Evolutionary conservation across 2,888 invertebrate genomes (phyloP).

Genomic region (Agonopterix arenella): DNA sequence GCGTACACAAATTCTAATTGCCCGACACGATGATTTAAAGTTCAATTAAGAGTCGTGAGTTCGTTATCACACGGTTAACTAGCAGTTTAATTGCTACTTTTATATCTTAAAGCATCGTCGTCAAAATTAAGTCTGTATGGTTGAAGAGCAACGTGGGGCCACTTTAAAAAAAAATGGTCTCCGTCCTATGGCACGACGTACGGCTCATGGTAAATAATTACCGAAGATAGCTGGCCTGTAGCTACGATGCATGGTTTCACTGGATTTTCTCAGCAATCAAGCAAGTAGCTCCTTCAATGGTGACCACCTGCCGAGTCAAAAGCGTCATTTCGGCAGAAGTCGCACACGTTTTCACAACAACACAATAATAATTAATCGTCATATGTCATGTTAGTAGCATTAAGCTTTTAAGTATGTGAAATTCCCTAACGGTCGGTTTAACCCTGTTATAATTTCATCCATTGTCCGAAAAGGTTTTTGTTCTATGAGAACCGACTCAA

Average conservation of each 20-base stretch:
- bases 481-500: constrained; percentile 74
- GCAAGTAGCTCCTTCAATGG: constrained; percentile 14
- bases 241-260: constrained; percentile 13
- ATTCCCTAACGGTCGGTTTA: constrained; percentile 54
- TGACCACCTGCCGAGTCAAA: constrained; percentile 22
- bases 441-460: constrained; percentile 70
- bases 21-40: constrained; percentile 39
- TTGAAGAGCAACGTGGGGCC: too few species aligned
- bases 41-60: constrained; percentile 27
- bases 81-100: constrained; percentile 26
- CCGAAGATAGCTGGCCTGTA: not conserved
- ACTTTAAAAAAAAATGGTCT: too few species aligned
- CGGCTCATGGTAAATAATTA: not conserved
- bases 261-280: constrained; percentile 26
- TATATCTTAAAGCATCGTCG: constrained; percentile 23
- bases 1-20: constrained; percentile 53
- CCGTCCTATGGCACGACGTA: not conserved
- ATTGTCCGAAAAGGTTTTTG: constrained; percentile 70
- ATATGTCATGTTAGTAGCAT: constrained; percentile 63
- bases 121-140: constrained; percentile 12
- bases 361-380: constrained; percentile 60
- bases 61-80: constrained; percentile 17
- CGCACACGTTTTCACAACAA: constrained; percentile 42
- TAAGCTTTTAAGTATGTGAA: constrained; percentile 72
- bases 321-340: constrained; percentile 30